Percentiles rank a stretch among this genome's conserved stretches.
Evolutionary conservation across 2,797 vertebrate genomes (phyloP).

Genomic region (Thaleichthys pacificus): DNA sequence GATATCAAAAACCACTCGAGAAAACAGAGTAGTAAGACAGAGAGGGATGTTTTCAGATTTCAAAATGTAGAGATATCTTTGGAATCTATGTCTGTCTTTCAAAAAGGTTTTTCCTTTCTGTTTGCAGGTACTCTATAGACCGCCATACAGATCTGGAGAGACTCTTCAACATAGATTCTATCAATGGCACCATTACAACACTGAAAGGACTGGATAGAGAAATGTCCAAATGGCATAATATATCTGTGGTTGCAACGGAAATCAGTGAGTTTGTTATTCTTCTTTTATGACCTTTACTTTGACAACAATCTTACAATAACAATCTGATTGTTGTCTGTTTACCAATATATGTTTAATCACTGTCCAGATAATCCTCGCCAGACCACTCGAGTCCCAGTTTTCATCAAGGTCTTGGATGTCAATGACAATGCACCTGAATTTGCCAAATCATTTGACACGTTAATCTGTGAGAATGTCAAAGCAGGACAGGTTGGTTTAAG

Average conservation of each 20-base stretch:
- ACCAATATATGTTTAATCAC: background rate
- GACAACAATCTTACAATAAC: no score
- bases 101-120: slow-evolving; percentile 5
- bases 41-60: background rate
- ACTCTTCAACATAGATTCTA: slow-evolving; percentile 89
- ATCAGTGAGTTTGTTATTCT: slow-evolving; percentile 78
- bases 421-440: slow-evolving; percentile 98
- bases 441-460: slow-evolving; percentile 94
- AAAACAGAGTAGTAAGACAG: background rate
- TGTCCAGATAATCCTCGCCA: slow-evolving; percentile 88
- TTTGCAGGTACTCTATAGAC: slow-evolving; percentile 90
- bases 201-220: slow-evolving; percentile 91
- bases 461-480: slow-evolving; percentile 96
- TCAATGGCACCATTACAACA: slow-evolving; percentile 92
- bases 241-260: slow-evolving; percentile 92
- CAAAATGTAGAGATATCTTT: background rate
- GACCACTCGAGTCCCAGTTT: slow-evolving; percentile 89
- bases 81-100: no score
- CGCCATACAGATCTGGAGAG: slow-evolving; percentile 89
- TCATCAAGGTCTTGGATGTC: slow-evolving; percentile 93
- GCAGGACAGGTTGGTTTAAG: slow-evolving; percentile 85
- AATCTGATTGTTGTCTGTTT: background rate
- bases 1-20: background rate
- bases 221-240: slow-evolving; percentile 93
- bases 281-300: no score